Evolutionary conservation across 2,113 vertebrate species (phyloP).

Genomic region (Buteo buteo): DNA sequence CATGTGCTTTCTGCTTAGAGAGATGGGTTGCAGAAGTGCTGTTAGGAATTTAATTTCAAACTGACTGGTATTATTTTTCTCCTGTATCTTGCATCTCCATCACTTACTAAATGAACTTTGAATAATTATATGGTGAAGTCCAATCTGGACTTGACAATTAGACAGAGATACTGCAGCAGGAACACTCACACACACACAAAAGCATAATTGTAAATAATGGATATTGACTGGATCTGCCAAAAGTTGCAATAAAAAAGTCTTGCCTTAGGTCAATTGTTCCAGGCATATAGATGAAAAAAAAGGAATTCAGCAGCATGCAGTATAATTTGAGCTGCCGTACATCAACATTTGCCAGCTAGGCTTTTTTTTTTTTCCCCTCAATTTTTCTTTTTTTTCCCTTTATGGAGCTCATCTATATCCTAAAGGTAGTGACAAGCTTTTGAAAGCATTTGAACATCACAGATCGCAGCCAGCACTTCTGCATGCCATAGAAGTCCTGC

Average conservation of each 20-base stretch:
- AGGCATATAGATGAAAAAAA: conserved; percentile 5
- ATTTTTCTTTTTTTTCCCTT: not conserved
- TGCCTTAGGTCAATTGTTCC: conserved; percentile 16
- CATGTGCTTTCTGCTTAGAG: not conserved
- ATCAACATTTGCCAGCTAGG: not conserved
- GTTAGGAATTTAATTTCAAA: not conserved
- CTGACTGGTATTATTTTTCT: not conserved
- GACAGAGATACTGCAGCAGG: not conserved
- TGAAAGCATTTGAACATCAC: not conserved
- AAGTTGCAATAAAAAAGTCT: conserved; percentile 10
- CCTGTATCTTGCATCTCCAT: not conserved
- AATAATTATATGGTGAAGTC: not conserved
- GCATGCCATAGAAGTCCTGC: not conserved
- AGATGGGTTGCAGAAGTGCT: not conserved
- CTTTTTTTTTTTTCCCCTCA: not conserved
- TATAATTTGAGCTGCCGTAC: not conserved
- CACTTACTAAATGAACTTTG: conserved; percentile 9
- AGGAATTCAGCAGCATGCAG: not conserved
- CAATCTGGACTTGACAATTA: not conserved
- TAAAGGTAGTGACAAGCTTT: not conserved
- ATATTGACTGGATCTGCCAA: conserved; percentile 21
- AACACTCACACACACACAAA: not conserved
- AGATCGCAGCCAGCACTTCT: not conserved
- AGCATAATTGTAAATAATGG: not conserved
- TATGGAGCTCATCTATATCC: not conserved